A percentile compares a stretch with the other conserved stretches of the same genome.
These are phyloP conservation scores for Cydia fagiglandana DNA, from an alignment of 1,140 invertebrate species.

Conservation along the genomic window DNA sequence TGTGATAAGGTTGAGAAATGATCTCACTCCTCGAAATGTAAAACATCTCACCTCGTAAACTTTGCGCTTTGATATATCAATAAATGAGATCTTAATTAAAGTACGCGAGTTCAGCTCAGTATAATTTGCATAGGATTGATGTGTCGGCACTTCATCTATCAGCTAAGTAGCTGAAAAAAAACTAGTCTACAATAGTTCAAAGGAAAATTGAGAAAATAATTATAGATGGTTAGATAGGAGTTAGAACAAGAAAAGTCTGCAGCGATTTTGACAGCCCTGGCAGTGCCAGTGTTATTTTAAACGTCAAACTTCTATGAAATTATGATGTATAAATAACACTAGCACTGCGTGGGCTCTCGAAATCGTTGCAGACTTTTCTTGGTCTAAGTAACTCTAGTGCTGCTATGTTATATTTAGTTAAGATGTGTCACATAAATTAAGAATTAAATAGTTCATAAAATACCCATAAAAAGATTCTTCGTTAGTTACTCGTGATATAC, in stretches of 20 bases:
- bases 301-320: too few species aligned
- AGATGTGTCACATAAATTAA: background rate
- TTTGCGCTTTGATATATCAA: background rate
- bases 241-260: too few species aligned
- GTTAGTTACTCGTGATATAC: background rate
- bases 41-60: slow-evolving; percentile 24
- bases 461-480: background rate
- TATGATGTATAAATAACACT: too few species aligned
- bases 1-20: slow-evolving; percentile 62
- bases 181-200: too few species aligned
- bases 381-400: too few species aligned
- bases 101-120: background rate
- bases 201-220: too few species aligned
- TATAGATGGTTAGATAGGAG: too few species aligned
- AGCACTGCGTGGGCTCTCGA: too few species aligned
- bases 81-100: slow-evolving; percentile 26
- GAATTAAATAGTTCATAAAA: background rate
- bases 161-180: background rate
- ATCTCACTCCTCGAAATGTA: slow-evolving; percentile 35
- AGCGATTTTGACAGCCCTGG: too few species aligned
- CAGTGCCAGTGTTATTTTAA: too few species aligned
- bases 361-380: too few species aligned
- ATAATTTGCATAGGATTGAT: background rate
- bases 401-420: too few species aligned
- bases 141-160: background rate